phyloP scores from a whole-genome alignment of 2,797 vertebrate genomes.

The Silurus aristotelis region DNA sequence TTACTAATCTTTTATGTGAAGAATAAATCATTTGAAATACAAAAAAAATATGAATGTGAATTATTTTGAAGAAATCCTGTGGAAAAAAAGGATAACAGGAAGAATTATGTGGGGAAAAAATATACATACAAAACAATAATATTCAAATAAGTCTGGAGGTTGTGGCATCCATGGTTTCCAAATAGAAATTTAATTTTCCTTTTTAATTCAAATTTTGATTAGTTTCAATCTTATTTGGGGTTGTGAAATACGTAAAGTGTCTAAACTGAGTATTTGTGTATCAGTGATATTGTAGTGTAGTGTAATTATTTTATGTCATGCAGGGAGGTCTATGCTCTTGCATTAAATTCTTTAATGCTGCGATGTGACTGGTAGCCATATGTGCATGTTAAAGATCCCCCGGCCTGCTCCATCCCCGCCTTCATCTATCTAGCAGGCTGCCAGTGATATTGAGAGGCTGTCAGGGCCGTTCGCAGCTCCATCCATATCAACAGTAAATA shows the following conservation, averaged over 20 bases:
- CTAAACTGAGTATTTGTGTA: not conserved
- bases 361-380: slow-evolving; percentile 64
- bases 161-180: no score
- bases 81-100: no score
- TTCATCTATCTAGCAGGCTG: slow-evolving; percentile 64
- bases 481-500: slow-evolving; percentile 71
- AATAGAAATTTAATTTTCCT: no score
- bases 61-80: no score
- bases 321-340: not conserved
- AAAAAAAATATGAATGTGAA: no score
- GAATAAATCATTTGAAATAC: no score
- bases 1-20: no score
- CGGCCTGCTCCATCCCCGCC: slow-evolving; percentile 63
- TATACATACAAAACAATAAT: no score
- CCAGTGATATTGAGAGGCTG: slow-evolving; percentile 70
- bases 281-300: not conserved
- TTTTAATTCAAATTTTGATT: no score
- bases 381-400: slow-evolving; percentile 70
- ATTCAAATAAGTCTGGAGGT: no score
- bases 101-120: no score
- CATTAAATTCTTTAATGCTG: slow-evolving; percentile 21
- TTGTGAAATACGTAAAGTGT: not conserved
- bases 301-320: not conserved
- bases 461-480: slow-evolving; percentile 63
- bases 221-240: no score